These are phyloP conservation scores for Crossaster papposus DNA, from an alignment of 53 echinoderm and acorn worm species.

Conservation along the genomic window DNA sequence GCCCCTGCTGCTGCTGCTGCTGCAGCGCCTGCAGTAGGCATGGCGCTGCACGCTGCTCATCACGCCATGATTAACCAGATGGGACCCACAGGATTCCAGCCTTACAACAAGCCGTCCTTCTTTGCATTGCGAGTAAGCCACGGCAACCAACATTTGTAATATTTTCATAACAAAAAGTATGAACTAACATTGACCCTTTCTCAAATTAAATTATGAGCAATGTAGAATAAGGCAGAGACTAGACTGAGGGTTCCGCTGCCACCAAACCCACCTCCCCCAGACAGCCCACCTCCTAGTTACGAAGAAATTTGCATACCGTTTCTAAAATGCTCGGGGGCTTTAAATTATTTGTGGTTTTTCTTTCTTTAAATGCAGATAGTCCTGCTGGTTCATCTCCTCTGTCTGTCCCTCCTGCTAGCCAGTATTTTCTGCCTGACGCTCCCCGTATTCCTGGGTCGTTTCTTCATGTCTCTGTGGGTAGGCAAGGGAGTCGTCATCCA, in stretches of 20 bases:
- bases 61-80: constrained; percentile 84
- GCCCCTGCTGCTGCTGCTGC: constrained; percentile 36
- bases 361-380: constrained; percentile 69
- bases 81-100: constrained; percentile 87
- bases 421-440: constrained; percentile 92
- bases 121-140: constrained; percentile 83
- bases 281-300: too few species aligned
- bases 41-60: constrained; percentile 88
- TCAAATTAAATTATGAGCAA: too few species aligned
- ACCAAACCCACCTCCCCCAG: too few species aligned
- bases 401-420: constrained; percentile 79
- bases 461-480: constrained; percentile 86
- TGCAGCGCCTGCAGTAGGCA: constrained; percentile 50
- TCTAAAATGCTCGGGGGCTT: too few species aligned
- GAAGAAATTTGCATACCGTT: too few species aligned
- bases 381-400: constrained; percentile 79
- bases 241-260: too few species aligned
- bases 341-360: too few species aligned
- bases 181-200: too few species aligned
- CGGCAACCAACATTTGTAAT: neutral
- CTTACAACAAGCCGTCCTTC: constrained; percentile 88
- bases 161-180: neutral
- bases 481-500: constrained; percentile 82
- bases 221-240: too few species aligned
- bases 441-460: constrained; percentile 87